Evolutionary conservation across 2,113 vertebrate species (phyloP), one percentile per base, ranked within the genome.

Genomic region (Apeltes quadracus): DNA sequence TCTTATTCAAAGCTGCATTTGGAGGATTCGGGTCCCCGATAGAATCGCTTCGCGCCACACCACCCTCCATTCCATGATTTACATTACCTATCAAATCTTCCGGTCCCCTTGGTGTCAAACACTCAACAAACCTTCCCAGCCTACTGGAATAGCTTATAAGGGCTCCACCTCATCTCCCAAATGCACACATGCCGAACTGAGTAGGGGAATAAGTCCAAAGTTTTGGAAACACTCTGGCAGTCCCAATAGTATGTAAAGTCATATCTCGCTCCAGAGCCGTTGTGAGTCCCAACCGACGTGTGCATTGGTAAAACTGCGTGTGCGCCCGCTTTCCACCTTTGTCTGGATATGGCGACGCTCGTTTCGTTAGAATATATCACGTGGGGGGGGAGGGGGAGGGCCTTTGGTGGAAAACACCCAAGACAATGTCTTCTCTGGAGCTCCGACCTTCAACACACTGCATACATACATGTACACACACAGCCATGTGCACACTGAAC

Each of bases 231-330:
- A 78, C 66, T 80, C 78, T 56, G 76, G 46, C 62, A 54, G 57
- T 88, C 84, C 79, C 76, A 90, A 89, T 90, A 79, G 78, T 85
- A 92, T 93, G 89, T 84, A 80, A 90, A 91, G 83, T 85, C 80
- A 75, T 73, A 69, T 89, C 84, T 88, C 23, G 71, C 50, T 81
- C 83, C 74, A 84, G 69, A 84, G n/a, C n/a, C n/a, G 29, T 63
- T 70, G 81, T 77, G 72, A 87, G 71, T 76, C 66, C 48, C 34
- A 75, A 73, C 68, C 77, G 83, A 81, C 44, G 72, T 68, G 34
- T 69, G 34, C 51, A 58, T 23, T 61, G 53, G 53, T 23, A 71
- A 72, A 72, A 61, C 69, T 65, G 59, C 73, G 72, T 71, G 41
- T 63, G 44, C 82, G 58, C 43, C 51, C 55, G 51, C 32, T 78